Evolutionary conservation across 2,888 invertebrate genomes (phyloP).

Genomic region (Stictocephala bisonia): DNA sequence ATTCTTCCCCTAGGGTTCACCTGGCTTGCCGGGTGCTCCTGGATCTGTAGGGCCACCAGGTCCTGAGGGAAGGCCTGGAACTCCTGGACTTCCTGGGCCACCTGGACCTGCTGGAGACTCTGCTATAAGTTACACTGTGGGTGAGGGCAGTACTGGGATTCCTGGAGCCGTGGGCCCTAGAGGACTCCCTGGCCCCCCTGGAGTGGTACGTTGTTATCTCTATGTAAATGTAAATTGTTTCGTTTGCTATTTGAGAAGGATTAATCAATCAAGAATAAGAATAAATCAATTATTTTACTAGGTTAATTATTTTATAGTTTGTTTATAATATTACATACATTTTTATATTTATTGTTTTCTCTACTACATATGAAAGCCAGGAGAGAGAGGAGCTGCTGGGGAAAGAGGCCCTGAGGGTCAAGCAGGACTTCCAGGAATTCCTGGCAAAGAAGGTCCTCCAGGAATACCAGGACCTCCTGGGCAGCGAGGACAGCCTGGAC

Average conservation of each 20-base stretch:
- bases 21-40: slow-evolving; percentile 64
- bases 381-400: slow-evolving; percentile 70
- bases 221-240: background rate
- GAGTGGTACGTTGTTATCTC: slow-evolving; percentile 65
- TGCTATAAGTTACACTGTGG: slow-evolving; percentile 58
- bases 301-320: too few relatives aligned
- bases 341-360: too few relatives aligned
- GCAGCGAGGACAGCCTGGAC: slow-evolving; percentile 69
- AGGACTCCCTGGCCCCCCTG: slow-evolving; percentile 70
- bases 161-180: slow-evolving; percentile 68
- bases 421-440: slow-evolving; percentile 64
- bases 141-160: slow-evolving; percentile 38
- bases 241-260: background rate
- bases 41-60: slow-evolving; percentile 61
- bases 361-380: too few relatives aligned
- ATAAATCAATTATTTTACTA: too few relatives aligned
- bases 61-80: slow-evolving; percentile 64
- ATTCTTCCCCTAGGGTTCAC: too few relatives aligned
- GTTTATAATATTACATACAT: too few relatives aligned
- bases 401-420: slow-evolving; percentile 66
- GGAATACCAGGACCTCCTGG: slow-evolving; percentile 69
- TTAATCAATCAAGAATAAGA: background rate
- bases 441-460: slow-evolving; percentile 63
- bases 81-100: slow-evolving; percentile 60
- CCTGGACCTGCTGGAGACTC: slow-evolving; percentile 58